Percentiles rank a stretch among this genome's conserved stretches.
These are phyloP conservation scores for Heptranchias perlo DNA, from an alignment of 2,113 vertebrate species.

Conservation along the genomic window DNA sequence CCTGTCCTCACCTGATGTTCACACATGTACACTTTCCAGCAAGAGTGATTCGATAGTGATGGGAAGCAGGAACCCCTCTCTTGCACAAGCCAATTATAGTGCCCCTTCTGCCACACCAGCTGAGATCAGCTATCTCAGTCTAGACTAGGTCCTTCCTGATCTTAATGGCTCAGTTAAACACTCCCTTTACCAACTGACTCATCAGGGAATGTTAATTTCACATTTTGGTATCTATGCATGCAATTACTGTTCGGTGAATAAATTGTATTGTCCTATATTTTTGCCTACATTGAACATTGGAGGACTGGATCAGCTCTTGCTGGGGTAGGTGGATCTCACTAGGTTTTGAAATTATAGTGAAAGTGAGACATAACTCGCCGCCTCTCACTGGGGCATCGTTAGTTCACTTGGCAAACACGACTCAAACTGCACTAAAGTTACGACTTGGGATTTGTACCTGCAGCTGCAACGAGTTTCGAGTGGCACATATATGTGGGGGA, in stretches of 20 bases:
- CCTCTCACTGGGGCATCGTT: not conserved
- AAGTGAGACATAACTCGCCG: not conserved
- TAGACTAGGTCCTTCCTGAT: not conserved
- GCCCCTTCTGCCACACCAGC: too few relatives aligned
- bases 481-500: not conserved
- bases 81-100: too few relatives aligned
- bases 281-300: not conserved
- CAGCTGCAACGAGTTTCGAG: not conserved
- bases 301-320: constrained; percentile 15
- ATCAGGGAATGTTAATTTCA: not conserved
- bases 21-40: too few relatives aligned
- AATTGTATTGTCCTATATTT: constrained; percentile 15
- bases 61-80: too few relatives aligned
- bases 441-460: not conserved
- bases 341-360: not conserved
- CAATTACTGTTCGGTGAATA: constrained; percentile 23
- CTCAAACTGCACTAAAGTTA: not conserved
- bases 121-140: too few relatives aligned
- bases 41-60: too few relatives aligned
- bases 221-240: not conserved
- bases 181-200: not conserved
- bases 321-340: not conserved
- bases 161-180: not conserved
- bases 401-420: not conserved
- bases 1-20: not conserved